These are phyloP conservation scores for Acipenser oxyrinchus DNA, from an alignment of 2,797 vertebrate genomes.

Conservation along the genomic window DNA sequence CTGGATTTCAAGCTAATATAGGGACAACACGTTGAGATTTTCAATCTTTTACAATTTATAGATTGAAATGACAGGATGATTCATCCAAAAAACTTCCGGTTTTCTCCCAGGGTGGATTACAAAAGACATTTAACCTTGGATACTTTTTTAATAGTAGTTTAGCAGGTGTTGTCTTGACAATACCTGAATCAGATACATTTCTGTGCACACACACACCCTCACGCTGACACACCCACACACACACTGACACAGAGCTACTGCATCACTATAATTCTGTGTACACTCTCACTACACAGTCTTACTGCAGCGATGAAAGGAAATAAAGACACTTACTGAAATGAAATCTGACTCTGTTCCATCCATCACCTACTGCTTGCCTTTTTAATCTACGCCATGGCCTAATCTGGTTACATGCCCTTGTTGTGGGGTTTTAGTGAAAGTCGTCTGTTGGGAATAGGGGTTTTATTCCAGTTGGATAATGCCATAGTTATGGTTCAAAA, in stretches of 20 bases:
- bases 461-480: slow-evolving; percentile 64
- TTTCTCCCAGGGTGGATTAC: too few relatives aligned
- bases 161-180: too few relatives aligned
- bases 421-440: slow-evolving; percentile 73
- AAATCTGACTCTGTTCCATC: slow-evolving; percentile 74
- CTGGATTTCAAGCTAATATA: slow-evolving; percentile 31
- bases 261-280: not conserved
- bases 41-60: too few relatives aligned
- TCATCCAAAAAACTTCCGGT: too few relatives aligned
- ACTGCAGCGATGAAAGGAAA: slow-evolving; percentile 70
- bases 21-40: slow-evolving; percentile 14
- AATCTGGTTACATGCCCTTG: slow-evolving; percentile 75
- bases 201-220: too few relatives aligned
- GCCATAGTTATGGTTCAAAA: slow-evolving; percentile 52
- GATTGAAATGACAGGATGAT: too few relatives aligned
- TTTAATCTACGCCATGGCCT: slow-evolving; percentile 68
- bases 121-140: too few relatives aligned
- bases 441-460: slow-evolving; percentile 67
- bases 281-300: slow-evolving; percentile 58
- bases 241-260: too few relatives aligned
- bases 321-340: slow-evolving; percentile 71
- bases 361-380: slow-evolving; percentile 69
- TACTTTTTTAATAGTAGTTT: too few relatives aligned
- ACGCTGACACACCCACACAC: too few relatives aligned
- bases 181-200: too few relatives aligned